Conservation (phyloP, 2,888 invertebrate species). For the Acronicta alni region DNA sequence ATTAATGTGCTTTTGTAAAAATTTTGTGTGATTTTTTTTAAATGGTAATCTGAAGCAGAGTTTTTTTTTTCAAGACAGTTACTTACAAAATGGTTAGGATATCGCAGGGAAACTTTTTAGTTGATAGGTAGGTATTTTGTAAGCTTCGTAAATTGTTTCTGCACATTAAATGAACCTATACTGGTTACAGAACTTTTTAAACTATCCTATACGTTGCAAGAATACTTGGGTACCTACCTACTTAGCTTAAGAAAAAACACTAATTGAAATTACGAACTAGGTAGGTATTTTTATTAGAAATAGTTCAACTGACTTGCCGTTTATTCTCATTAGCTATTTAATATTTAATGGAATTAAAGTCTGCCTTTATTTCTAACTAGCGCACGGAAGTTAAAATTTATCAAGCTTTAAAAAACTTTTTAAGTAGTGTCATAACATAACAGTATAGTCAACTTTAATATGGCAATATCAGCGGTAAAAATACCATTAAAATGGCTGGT, state of each 20-base stretch:
- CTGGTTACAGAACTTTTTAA: conserved; percentile 32
- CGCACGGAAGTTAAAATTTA: conserved; percentile 11
- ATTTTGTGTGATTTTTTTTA: conserved; percentile 65
- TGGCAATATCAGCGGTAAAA: conserved; percentile 62
- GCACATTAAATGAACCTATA: conserved; percentile 39
- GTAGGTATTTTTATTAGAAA: conserved; percentile 35
- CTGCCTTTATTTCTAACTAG: conserved; percentile 17
- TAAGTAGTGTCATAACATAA: conserved; percentile 30
- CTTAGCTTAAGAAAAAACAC: too few species aligned
- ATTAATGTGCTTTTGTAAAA: conserved; percentile 73
- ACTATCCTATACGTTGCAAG: conserved; percentile 30
- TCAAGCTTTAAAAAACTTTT: conserved; percentile 22
- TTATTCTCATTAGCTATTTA: conserved; percentile 18
- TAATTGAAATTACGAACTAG: conserved; percentile 22
- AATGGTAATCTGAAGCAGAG: conserved; percentile 41
- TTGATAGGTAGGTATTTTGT: conserved; percentile 18
- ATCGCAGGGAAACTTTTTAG: conserved; percentile 29
- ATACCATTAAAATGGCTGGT: conserved; percentile 60
- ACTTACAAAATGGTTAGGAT: conserved; percentile 52
- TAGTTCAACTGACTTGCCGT: conserved; percentile 19
- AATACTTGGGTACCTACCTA: conserved; percentile 17
- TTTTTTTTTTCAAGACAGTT: conserved; percentile 48
- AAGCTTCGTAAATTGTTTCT: conserved; percentile 37
- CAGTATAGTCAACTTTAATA: conserved; percentile 49
- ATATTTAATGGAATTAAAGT: conserved; percentile 33